Evolutionary conservation across 1,140 invertebrate species (phyloP).

Genomic region (Penaeus indicus): DNA sequence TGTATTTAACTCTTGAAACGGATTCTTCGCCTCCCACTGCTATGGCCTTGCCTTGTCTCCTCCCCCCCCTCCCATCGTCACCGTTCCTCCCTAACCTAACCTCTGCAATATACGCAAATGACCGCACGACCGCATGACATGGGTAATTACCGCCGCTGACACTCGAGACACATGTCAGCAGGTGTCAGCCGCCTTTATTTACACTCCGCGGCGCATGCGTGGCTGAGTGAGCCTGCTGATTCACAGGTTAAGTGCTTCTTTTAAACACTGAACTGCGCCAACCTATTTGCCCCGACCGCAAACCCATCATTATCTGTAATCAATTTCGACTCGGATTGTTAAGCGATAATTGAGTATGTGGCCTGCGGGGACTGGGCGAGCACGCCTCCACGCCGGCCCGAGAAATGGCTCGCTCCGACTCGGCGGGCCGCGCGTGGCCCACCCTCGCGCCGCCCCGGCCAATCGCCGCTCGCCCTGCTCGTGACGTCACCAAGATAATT

Average conservation of each 20-base stretch:
- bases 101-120: neutral
- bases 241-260: slow-evolving; percentile 60
- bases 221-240: slow-evolving; percentile 45
- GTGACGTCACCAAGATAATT: too few species aligned
- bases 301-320: slow-evolving; percentile 62
- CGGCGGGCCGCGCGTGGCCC: neutral
- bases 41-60: neutral
- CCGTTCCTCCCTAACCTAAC: neutral
- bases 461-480: too few species aligned
- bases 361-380: slow-evolving; percentile 45
- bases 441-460: neutral
- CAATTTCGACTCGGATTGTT: slow-evolving; percentile 64
- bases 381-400: slow-evolving; percentile 16
- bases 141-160: slow-evolving; percentile 39
- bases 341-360: slow-evolving; percentile 63
- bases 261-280: slow-evolving; percentile 63
- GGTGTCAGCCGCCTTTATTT: slow-evolving; percentile 49
- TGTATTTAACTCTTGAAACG: too few species aligned
- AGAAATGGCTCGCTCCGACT: slow-evolving; percentile 2
- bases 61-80: neutral
- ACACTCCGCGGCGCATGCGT: slow-evolving; percentile 55
- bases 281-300: slow-evolving; percentile 60
- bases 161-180: slow-evolving; percentile 53
- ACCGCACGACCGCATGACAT: slow-evolving; percentile 31
- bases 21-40: too few species aligned